phyloP scores from a whole-genome alignment of 2,797 vertebrate genomes.

The Syncerus caffer region DNA sequence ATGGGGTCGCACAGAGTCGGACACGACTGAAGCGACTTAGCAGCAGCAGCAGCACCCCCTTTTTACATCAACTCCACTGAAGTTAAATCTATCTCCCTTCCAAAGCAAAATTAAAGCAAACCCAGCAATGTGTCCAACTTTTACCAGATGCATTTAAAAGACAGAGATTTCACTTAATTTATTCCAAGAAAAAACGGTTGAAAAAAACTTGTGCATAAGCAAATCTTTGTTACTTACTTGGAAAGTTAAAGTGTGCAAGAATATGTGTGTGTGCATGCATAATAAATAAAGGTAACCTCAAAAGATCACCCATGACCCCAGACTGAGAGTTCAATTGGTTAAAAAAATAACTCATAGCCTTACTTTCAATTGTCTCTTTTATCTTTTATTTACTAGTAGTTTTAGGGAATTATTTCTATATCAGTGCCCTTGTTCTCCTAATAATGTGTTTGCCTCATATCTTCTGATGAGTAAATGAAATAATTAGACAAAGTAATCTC shows the following conservation, averaged over 20 bases:
- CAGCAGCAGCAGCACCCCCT: background rate
- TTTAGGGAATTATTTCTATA: background rate
- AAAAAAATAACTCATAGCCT: background rate
- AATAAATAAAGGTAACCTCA: background rate
- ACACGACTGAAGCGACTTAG: no score
- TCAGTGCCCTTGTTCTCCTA: background rate
- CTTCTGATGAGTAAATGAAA: background rate
- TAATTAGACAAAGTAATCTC: background rate
- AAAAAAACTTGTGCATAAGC: background rate
- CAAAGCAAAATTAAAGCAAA: conserved; percentile 49
- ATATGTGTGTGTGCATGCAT: background rate
- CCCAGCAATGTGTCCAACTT: background rate
- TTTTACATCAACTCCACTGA: background rate
- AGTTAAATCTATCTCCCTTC: background rate
- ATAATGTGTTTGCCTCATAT: background rate
- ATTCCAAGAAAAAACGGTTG: background rate
- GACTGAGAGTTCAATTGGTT: background rate
- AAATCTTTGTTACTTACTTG: conserved; percentile 28
- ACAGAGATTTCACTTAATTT: background rate
- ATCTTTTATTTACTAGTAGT: background rate
- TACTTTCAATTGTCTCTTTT: background rate
- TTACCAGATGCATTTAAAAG: background rate
- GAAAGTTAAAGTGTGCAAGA: background rate
- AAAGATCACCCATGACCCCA: conserved; percentile 6
- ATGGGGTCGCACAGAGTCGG: no score